Conservation (phyloP, 2,888 invertebrate genomes). For the Polydrusus pterygomalis region DNA sequence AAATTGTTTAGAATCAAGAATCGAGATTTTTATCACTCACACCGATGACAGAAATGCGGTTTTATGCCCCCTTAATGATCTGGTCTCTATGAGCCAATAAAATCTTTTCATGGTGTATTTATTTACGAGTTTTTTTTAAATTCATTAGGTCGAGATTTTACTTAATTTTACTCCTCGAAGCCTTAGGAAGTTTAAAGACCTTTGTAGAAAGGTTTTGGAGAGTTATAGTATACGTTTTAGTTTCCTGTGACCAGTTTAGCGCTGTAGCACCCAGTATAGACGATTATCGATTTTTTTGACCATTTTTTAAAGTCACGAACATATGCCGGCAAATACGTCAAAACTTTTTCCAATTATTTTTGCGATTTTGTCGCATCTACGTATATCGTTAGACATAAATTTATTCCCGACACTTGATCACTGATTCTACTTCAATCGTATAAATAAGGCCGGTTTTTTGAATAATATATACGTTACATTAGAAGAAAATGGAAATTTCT, state of each 20-base stretch:
- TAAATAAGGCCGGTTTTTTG: conserved; percentile 11
- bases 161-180: conserved; percentile 43
- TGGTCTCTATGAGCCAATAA: conserved; percentile 55
- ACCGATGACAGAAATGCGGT: conserved; percentile 58
- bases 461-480: conserved; percentile 23
- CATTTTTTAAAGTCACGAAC: background rate
- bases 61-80: conserved; percentile 56
- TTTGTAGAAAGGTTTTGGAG: background rate
- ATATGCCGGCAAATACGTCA: conserved; percentile 4
- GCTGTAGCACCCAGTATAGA: too few relatives aligned
- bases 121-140: conserved; percentile 51
- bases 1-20: conserved; percentile 57
- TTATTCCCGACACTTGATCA: conserved; percentile 26
- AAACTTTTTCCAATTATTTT: conserved; percentile 21
- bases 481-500: background rate
- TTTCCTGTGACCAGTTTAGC: too few relatives aligned
- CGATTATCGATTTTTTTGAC: too few relatives aligned
- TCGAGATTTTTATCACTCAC: conserved; percentile 57
- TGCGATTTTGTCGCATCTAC: background rate
- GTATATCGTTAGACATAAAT: conserved; percentile 23
- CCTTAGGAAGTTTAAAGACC: background rate
- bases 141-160: conserved; percentile 52
- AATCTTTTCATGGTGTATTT: conserved; percentile 56
- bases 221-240: too few relatives aligned
- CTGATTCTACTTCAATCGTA: conserved; percentile 7